Conservation (phyloP, 2,797 vertebrate species). For the Cynopterus sphinx region DNA sequence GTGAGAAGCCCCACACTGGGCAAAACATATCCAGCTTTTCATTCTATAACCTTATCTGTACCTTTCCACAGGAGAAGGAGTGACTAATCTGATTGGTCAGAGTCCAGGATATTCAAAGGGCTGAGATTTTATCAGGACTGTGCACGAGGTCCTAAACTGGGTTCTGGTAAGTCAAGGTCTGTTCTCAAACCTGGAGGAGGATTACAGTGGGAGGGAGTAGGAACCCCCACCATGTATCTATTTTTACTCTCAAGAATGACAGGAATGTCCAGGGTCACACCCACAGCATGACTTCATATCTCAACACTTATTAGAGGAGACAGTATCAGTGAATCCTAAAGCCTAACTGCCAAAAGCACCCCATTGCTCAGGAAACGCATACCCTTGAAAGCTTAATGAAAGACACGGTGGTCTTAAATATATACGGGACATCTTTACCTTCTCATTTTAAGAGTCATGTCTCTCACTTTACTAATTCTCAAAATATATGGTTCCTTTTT, state of each 20-base stretch:
- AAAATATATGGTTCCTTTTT: constrained; percentile 61
- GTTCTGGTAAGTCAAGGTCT: not conserved
- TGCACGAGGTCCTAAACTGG: not conserved
- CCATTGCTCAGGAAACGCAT: not conserved
- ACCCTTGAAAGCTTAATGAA: not conserved
- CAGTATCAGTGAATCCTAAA: not conserved
- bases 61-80: not conserved
- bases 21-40: not conserved
- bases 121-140: not conserved
- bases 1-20: not conserved
- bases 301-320: not conserved
- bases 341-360: not conserved
- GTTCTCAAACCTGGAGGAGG: not conserved
- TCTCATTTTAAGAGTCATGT: constrained; percentile 47
- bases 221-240: not conserved
- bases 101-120: not conserved
- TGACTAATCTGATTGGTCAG: not conserved
- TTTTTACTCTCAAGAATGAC: constrained; percentile 1
- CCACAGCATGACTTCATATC: not conserved
- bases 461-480: constrained; percentile 53
- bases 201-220: not conserved
- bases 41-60: not conserved
- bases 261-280: not conserved
- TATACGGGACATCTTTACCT: not conserved
- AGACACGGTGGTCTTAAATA: constrained; percentile 9